Conservation (phyloP, 53 echinoderm and acorn worm species). For the Arbacia lixula region DNA sequence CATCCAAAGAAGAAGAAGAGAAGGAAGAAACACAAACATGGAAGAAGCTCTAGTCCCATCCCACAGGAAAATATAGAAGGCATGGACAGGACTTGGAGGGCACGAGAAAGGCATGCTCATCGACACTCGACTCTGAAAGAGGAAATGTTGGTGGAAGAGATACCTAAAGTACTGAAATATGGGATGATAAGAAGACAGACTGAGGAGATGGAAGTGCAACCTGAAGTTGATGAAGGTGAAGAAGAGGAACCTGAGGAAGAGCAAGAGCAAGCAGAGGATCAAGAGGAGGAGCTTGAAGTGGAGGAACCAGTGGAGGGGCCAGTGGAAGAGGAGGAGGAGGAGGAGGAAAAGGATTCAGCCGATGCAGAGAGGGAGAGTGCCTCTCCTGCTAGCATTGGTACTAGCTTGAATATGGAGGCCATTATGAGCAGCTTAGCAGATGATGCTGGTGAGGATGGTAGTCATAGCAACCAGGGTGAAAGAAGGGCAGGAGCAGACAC, state of each 20-base stretch:
- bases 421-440: constrained; percentile 45
- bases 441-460: constrained; percentile 10
- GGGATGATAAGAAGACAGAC: no score
- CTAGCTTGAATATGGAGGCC: constrained; percentile 5
- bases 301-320: background rate
- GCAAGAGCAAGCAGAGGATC: constrained; percentile 9
- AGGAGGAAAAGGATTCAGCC: background rate
- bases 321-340: constrained; percentile 1
- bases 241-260: constrained; percentile 15
- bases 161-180: no score
- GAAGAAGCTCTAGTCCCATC: background rate
- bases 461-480: background rate
- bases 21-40: constrained; percentile 23
- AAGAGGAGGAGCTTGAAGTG: background rate
- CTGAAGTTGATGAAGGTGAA: background rate
- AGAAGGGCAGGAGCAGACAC: background rate
- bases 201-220: background rate
- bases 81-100: constrained; percentile 3
- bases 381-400: background rate
- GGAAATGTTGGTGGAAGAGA: no score
- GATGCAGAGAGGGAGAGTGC: background rate
- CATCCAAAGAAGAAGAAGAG: constrained; percentile 15
- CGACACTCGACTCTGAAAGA: no score
- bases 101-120: background rate
- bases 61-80: background rate